Conservation (phyloP, 2,113 vertebrate species). For the Periophthalmodon schlosseri region DNA sequence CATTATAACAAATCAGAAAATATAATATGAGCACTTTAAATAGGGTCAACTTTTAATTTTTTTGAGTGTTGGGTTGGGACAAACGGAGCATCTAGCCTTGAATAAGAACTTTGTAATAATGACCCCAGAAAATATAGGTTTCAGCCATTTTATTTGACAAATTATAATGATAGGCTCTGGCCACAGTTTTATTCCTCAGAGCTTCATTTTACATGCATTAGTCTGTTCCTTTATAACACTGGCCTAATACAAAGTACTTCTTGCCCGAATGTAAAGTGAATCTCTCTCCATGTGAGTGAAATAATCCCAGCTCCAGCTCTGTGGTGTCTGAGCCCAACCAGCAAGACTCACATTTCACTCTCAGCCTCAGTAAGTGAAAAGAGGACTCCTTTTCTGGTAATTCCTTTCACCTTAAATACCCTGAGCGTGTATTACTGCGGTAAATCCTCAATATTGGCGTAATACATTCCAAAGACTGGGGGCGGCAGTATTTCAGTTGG, state of each 20-base stretch:
- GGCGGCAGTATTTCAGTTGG: background rate
- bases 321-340: conserved; percentile 40
- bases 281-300: conserved; percentile 42
- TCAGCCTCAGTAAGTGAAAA: conserved; percentile 41
- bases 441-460: conserved; percentile 15
- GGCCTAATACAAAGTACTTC: conserved; percentile 33
- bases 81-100: too few species aligned
- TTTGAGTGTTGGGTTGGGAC: too few species aligned
- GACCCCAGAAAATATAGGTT: background rate
- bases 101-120: too few species aligned
- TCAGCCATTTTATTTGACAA: background rate
- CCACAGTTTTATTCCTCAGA: conserved; percentile 7
- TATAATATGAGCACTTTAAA: too few species aligned
- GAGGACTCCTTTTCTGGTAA: conserved; percentile 52
- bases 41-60: too few species aligned
- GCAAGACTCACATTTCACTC: conserved; percentile 55
- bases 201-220: conserved; percentile 22
- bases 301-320: conserved; percentile 58
- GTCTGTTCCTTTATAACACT: conserved; percentile 31
- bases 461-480: background rate
- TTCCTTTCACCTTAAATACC: conserved; percentile 49
- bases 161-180: background rate
- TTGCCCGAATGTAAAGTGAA: conserved; percentile 47
- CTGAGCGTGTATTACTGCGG: conserved; percentile 36
- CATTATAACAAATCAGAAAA: too few species aligned